These are phyloP conservation scores for Catharus ustulatus DNA, from an alignment of 2,797 vertebrate species.

Conservation along the genomic window DNA sequence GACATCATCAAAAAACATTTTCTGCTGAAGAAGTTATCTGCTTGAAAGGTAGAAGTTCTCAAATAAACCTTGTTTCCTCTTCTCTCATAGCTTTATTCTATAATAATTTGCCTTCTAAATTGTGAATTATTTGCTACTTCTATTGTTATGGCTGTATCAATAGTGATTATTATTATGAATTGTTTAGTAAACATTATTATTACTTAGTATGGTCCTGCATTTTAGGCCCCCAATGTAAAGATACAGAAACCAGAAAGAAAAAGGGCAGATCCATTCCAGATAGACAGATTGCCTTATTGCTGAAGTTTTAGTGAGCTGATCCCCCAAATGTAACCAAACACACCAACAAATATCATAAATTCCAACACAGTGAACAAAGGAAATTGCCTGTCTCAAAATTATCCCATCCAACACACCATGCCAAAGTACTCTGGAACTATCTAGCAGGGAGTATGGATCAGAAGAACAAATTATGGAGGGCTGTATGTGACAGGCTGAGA, in stretches of 20 bases:
- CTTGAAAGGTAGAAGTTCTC: neutral
- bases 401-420: neutral
- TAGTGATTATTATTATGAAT: neutral
- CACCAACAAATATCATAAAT: neutral
- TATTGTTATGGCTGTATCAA: neutral
- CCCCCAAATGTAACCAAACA: neutral
- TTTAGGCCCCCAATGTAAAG: fast-evolving
- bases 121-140: neutral
- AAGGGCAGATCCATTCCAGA: neutral
- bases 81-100: neutral
- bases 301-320: neutral
- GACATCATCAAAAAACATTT: neutral
- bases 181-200: neutral
- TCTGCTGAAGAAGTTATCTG: neutral
- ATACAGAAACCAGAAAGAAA: neutral
- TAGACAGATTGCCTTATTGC: neutral
- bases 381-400: neutral
- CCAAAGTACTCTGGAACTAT: neutral
- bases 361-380: neutral
- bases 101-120: neutral
- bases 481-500: neutral
- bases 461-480: neutral
- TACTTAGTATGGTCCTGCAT: neutral
- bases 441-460: neutral
- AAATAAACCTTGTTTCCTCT: neutral